phyloP scores from a whole-genome alignment of 2,797 vertebrate genomes.

The Dallia pectoralis region DNA sequence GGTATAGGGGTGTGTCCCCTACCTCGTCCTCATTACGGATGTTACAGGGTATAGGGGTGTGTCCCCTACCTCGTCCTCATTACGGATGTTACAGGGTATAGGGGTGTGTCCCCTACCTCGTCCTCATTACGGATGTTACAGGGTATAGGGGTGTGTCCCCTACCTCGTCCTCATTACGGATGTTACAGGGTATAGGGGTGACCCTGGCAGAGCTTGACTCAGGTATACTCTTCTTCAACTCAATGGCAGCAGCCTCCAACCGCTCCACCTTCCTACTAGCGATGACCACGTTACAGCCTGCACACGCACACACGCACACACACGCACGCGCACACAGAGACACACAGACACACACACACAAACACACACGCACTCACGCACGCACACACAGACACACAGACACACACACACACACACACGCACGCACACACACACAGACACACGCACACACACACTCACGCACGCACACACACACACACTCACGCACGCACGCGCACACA shows the following conservation, averaged over 20 bases:
- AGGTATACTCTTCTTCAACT: constrained; percentile 74
- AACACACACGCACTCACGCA: too few relatives aligned
- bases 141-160: constrained; percentile 57
- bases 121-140: constrained; percentile 92
- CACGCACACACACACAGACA: too few relatives aligned
- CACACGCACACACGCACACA: neutral
- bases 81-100: constrained; percentile 87
- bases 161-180: constrained; percentile 89
- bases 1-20: constrained; percentile 68
- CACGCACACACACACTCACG: too few relatives aligned
- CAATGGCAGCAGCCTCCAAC: constrained; percentile 77
- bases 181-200: constrained; percentile 85
- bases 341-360: neutral
- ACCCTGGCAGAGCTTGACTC: constrained; percentile 64
- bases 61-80: constrained; percentile 83
- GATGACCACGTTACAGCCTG: constrained; percentile 91
- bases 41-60: constrained; percentile 82
- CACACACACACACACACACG: too few relatives aligned
- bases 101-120: constrained; percentile 80
- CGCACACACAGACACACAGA: too few relatives aligned
- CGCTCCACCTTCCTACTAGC: constrained; percentile 84
- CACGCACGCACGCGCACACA: too few relatives aligned
- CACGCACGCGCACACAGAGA: too few relatives aligned
- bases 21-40: constrained; percentile 91
- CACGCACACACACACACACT: too few relatives aligned